Evolutionary conservation across 2,888 invertebrate genomes (phyloP).

Genomic region (Drosophila prolongata): DNA sequence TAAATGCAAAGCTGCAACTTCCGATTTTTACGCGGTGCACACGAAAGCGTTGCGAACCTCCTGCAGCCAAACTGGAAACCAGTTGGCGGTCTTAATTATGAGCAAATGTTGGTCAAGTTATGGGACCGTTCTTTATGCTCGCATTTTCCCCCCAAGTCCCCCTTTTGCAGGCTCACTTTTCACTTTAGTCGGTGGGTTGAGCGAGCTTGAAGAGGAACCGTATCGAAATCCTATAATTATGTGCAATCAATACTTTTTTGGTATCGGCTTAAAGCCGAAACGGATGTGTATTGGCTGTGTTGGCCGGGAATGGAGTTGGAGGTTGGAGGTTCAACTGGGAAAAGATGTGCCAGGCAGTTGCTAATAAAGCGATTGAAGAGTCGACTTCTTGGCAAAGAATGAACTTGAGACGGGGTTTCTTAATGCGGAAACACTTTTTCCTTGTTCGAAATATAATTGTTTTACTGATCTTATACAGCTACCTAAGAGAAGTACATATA

Average conservation of each 20-base stretch:
- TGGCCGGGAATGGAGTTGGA: conserved; percentile 1
- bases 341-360: neutral
- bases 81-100: conserved; percentile 69
- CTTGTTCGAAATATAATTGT: neutral
- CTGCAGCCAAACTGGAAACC: conserved; percentile 44
- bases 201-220: conserved; percentile 22
- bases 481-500: no score
- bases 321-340: neutral
- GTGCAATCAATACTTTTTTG: conserved; percentile 75
- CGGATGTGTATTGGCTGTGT: conserved; percentile 27
- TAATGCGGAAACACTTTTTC: conserved; percentile 19
- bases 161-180: conserved; percentile 32
- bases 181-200: conserved; percentile 27
- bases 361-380: conserved; percentile 42
- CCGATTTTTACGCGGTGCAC: conserved; percentile 69
- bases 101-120: conserved; percentile 66
- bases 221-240: conserved; percentile 72
- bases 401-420: neutral
- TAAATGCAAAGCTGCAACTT: conserved; percentile 76
- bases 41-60: conserved; percentile 23
- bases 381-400: neutral
- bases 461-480: neutral
- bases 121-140: conserved; percentile 32
- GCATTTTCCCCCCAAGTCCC: neutral
- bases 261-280: conserved; percentile 62